These are phyloP conservation scores for Marronus borbonicus DNA, from an alignment of 2,888 invertebrate genomes.

Conservation along the genomic window DNA sequence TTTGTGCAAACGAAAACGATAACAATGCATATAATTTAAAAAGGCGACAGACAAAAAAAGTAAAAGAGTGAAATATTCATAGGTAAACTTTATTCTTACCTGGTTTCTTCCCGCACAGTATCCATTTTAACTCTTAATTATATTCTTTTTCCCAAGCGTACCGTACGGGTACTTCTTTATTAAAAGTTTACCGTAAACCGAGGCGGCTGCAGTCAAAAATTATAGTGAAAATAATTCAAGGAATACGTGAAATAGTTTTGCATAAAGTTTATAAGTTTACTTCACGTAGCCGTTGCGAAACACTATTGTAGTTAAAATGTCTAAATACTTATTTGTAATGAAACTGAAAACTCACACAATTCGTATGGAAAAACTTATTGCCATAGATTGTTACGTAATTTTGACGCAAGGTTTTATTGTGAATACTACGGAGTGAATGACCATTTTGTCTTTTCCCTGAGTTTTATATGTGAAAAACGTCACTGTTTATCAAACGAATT, in stretches of 20 bases:
- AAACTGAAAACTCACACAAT: constrained; percentile 23
- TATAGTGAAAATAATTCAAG: constrained; percentile 44
- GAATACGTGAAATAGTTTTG: constrained; percentile 40
- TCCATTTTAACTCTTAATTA: constrained; percentile 67
- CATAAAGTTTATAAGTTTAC: constrained; percentile 25
- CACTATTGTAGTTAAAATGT: constrained; percentile 23
- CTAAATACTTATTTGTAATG: neutral
- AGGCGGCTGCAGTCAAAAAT: constrained; percentile 43
- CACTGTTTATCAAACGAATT: constrained; percentile 37
- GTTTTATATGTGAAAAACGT: constrained; percentile 27
- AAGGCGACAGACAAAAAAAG: constrained; percentile 5
- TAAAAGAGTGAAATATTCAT: constrained; percentile 32
- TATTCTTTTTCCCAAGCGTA: constrained; percentile 59
- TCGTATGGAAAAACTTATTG: neutral
- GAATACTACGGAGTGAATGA: constrained; percentile 20
- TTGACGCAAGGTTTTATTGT: constrained; percentile 5
- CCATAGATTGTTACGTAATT: neutral
- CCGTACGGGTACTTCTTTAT: constrained; percentile 59
- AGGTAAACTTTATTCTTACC: constrained; percentile 53
- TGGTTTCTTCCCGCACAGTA: constrained; percentile 64
- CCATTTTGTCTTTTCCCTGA: neutral
- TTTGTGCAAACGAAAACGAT: neutral
- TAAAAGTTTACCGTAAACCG: constrained; percentile 61
- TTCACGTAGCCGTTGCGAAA: neutral
- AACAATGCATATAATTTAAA: constrained; percentile 11